Conservation (phyloP, 2,888 invertebrate genomes). For the Eucriotettix oculatus region DNA sequence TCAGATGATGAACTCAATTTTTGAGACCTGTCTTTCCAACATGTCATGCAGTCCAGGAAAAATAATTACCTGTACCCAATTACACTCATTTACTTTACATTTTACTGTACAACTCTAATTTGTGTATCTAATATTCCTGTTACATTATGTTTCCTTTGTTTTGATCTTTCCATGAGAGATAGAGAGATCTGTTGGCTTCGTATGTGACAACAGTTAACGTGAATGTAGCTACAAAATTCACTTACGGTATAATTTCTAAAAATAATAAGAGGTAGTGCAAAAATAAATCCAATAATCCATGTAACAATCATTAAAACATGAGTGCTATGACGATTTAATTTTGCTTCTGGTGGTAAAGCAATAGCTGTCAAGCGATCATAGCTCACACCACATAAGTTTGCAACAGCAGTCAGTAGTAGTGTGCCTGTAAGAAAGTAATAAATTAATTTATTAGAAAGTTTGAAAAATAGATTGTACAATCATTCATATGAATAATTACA, state of each 20-base stretch:
- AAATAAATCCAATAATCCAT: conserved; percentile 45
- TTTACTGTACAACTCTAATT: no score
- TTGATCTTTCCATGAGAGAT: no score
- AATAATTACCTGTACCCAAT: no score
- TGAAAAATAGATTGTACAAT: neutral
- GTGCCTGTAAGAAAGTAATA: conserved; percentile 32
- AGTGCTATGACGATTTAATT: conserved; percentile 45
- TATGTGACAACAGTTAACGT: no score
- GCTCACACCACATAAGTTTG: conserved; percentile 60
- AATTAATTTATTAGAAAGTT: neutral
- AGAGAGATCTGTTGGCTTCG: no score
- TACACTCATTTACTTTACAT: no score
- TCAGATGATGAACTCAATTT: no score
- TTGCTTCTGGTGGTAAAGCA: conserved; percentile 50
- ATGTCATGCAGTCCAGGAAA: no score
- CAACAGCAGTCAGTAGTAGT: conserved; percentile 56
- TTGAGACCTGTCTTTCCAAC: no score
- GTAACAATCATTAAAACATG: conserved; percentile 44
- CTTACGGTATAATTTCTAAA: conserved; percentile 42
- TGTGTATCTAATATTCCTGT: no score
- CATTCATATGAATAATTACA: neutral
- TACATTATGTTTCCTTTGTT: no score
- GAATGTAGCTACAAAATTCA: neutral
- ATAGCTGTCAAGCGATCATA: conserved; percentile 72
- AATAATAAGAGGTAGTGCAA: conserved; percentile 48